phyloP scores from a whole-genome alignment of 2,888 invertebrate genomes.

The Arenicola marina region DNA sequence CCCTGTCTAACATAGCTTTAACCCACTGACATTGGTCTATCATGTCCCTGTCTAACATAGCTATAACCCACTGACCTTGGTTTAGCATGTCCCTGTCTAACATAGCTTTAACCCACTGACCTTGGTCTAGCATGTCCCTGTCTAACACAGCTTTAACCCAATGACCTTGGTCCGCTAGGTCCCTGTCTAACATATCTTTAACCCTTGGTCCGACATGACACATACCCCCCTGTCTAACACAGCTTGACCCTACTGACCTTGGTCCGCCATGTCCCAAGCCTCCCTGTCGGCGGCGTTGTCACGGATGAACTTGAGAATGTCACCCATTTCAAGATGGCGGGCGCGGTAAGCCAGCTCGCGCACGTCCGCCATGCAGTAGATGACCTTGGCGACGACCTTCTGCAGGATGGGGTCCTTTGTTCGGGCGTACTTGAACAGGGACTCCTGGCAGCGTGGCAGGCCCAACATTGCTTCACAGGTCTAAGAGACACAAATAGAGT shows the following conservation, averaged over 20 bases:
- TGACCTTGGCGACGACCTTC: conserved; percentile 53
- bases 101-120: no score
- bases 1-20: no score
- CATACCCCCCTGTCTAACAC: neutral
- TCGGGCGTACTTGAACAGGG: conserved; percentile 44
- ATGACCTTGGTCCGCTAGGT: no score
- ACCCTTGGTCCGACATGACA: neutral
- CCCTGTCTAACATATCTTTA: neutral
- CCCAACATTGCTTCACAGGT: conserved; percentile 45
- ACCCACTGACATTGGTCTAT: no score
- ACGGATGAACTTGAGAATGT: conserved; percentile 42
- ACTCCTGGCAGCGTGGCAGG: conserved; percentile 39
- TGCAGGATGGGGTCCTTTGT: conserved; percentile 47
- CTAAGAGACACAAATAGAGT: no score
- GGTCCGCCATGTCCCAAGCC: conserved; percentile 56
- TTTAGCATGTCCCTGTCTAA: neutral
- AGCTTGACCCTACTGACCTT: conserved; percentile 39
- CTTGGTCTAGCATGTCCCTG: no score
- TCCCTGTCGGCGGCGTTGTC: conserved; percentile 51
- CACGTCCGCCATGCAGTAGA: conserved; percentile 48
- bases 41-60: no score
- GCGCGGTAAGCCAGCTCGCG: conserved; percentile 40
- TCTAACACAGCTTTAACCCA: no score
- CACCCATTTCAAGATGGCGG: conserved; percentile 38
- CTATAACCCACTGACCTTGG: no score